phyloP scores from a whole-genome alignment of 1,140 invertebrate genomes.

The Drosophila equinoxialis region DNA sequence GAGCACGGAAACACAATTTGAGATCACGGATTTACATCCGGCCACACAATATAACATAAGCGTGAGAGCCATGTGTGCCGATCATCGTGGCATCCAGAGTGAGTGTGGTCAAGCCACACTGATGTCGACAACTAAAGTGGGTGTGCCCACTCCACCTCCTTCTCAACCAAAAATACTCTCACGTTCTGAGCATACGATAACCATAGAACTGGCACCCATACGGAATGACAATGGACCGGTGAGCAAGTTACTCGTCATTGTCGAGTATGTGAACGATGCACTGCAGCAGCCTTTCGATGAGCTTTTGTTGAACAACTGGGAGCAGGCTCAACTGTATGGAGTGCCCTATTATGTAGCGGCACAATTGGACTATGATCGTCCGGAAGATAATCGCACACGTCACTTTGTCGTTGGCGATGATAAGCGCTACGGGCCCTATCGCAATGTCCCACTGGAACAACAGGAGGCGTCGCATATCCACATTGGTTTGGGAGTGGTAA shows the following conservation, averaged over 20 bases:
- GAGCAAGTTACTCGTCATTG: constrained; percentile 88
- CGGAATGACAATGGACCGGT: constrained; percentile 90
- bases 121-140: constrained; percentile 87
- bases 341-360: constrained; percentile 92
- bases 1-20: constrained; percentile 83
- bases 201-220: constrained; percentile 86
- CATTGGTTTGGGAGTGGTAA: constrained; percentile 88
- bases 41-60: constrained; percentile 89
- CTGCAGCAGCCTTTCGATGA: constrained; percentile 85
- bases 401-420: constrained; percentile 91
- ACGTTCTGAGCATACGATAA: constrained; percentile 85
- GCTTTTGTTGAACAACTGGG: constrained; percentile 85
- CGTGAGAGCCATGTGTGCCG: constrained; percentile 86
- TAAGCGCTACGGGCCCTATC: constrained; percentile 89
- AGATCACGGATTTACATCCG: constrained; percentile 87
- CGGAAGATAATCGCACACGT: constrained; percentile 80
- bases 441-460: constrained; percentile 89
- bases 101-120: constrained; percentile 85
- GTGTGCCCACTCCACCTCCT: constrained; percentile 87
- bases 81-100: constrained; percentile 43
- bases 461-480: constrained; percentile 85
- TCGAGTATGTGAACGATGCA: constrained; percentile 86
- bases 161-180: constrained; percentile 86
- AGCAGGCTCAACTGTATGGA: constrained; percentile 85
- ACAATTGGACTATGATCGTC: constrained; percentile 85